Conservation (phyloP, 2,113 vertebrate species). For the Oreochromis aureus region DNA sequence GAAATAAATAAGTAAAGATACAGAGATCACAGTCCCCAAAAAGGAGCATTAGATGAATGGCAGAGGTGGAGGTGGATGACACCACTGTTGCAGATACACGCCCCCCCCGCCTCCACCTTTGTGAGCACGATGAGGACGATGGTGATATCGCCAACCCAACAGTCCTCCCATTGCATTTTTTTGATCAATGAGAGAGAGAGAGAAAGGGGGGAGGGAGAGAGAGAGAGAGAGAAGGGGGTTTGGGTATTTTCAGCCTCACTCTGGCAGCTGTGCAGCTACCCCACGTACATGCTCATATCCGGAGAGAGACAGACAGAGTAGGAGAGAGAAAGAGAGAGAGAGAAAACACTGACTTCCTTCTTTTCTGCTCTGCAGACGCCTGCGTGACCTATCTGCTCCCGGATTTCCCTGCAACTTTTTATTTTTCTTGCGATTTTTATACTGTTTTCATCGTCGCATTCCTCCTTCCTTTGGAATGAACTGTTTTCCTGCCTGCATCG, state of each 20-base stretch:
- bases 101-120: background rate
- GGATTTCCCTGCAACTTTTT: constrained; percentile 50
- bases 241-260: constrained; percentile 50
- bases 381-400: constrained; percentile 5
- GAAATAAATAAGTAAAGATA: background rate
- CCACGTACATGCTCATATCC: constrained; percentile 40
- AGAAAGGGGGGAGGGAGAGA: background rate
- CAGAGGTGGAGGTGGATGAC: constrained; percentile 13
- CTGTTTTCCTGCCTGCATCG: constrained; percentile 56
- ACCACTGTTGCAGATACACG: background rate
- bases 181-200: constrained; percentile 58
- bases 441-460: constrained; percentile 11
- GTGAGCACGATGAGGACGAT: background rate
- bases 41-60: constrained; percentile 3
- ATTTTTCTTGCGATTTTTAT: background rate
- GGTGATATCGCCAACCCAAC: constrained; percentile 12
- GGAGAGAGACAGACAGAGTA: background rate
- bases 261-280: constrained; percentile 44
- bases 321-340: background rate
- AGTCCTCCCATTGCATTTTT: constrained; percentile 21
- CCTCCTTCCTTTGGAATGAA: constrained; percentile 67
- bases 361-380: constrained; percentile 17
- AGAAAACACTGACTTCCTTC: background rate
- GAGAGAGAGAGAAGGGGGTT: background rate
- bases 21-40: background rate